These are phyloP conservation scores for Malurus splendens DNA, from an alignment of 2,797 vertebrate genomes.

Conservation along the genomic window DNA sequence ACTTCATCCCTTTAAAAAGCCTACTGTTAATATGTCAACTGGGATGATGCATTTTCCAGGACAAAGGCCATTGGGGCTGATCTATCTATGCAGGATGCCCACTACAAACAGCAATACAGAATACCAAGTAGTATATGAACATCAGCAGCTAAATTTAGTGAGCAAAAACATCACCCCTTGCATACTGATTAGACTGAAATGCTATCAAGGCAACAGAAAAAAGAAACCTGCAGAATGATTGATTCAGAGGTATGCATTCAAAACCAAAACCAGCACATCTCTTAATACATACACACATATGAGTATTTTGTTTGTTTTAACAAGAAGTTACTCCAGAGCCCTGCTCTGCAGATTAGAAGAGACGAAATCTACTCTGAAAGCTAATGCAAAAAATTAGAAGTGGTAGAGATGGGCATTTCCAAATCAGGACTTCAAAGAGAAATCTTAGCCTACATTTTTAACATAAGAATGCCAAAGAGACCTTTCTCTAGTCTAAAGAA, in stretches of 20 bases:
- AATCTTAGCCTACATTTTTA: not conserved
- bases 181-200: constrained; percentile 18
- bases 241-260: not conserved
- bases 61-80: not conserved
- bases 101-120: not conserved
- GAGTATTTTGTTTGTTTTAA: not conserved
- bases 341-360: not conserved
- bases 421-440: not conserved
- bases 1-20: not conserved
- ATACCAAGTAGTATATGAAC: not conserved
- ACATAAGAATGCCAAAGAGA: not conserved
- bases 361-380: not conserved
- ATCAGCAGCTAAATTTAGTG: constrained; percentile 41
- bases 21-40: not conserved
- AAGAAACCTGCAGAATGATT: not conserved
- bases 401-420: not conserved
- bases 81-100: not conserved
- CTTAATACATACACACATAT: not conserved
- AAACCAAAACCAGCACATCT: not conserved
- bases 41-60: not conserved
- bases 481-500: not conserved
- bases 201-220: not conserved
- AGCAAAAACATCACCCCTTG: not conserved
- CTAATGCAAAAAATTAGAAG: not conserved
- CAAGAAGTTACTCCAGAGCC: not conserved